These are phyloP conservation scores for Hemicordylus capensis DNA, from an alignment of 2,113 vertebrate genomes.

Conservation along the genomic window DNA sequence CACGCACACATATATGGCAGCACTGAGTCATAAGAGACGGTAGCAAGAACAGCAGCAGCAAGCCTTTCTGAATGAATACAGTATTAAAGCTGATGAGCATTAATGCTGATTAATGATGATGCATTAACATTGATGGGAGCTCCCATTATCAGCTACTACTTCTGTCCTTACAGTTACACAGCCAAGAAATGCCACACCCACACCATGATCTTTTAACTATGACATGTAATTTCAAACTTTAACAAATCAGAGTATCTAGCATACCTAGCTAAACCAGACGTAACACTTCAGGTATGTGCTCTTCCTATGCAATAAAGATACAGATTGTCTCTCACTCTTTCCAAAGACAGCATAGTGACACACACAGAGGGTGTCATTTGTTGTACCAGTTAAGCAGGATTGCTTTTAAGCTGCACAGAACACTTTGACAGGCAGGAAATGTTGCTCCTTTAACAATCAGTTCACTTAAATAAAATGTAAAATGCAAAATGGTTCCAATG, in stretches of 20 bases:
- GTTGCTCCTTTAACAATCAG: not conserved
- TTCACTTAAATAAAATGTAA: not conserved
- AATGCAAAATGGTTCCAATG: not conserved
- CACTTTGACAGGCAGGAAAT: not conserved
- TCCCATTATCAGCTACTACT: not conserved
- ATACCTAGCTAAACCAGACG: slow-evolving; percentile 4
- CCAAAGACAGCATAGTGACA: not conserved
- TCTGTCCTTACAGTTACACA: fast-evolving
- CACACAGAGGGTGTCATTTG: not conserved
- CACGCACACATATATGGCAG: not conserved
- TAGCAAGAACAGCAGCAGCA: not conserved
- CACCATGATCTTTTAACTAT: not conserved
- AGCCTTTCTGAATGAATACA: not conserved
- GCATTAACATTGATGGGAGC: not conserved
- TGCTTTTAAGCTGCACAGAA: not conserved
- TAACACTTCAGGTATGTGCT: not conserved
- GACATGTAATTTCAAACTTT: fast-evolving
- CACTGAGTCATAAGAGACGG: not conserved
- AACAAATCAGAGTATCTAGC: not conserved
- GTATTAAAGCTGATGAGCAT: fast-evolving
- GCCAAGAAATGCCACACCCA: not conserved
- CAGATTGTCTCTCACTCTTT: not conserved
- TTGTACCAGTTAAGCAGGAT: not conserved
- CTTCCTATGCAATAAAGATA: not conserved
- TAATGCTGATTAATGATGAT: not conserved